Percentiles rank a stretch among this genome's conserved stretches.
phyloP scores from a whole-genome alignment of 2,113 vertebrate species.

The Myxocyprinus asiaticus region DNA sequence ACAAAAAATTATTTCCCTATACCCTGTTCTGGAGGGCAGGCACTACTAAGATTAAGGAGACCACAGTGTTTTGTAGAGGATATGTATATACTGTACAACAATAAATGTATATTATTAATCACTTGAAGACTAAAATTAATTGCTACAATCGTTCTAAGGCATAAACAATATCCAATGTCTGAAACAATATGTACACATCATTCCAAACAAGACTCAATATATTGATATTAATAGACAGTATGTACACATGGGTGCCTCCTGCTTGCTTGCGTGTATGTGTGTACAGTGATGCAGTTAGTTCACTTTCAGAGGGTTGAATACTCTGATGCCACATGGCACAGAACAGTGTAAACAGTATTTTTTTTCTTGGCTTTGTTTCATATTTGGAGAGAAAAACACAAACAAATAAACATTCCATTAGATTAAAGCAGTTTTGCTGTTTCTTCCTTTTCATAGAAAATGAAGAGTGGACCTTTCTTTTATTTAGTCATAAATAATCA shows the following conservation, averaged over 20 bases:
- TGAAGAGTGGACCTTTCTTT: constrained; percentile 94
- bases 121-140: constrained; percentile 98
- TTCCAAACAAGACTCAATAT: constrained; percentile 99
- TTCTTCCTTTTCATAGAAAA: constrained; percentile 99
- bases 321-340: constrained; percentile 88
- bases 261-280: constrained; percentile 76
- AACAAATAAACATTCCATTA: constrained; percentile 92
- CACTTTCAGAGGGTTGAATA: constrained; percentile 86
- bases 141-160: constrained; percentile 99
- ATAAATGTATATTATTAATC: constrained; percentile 85
- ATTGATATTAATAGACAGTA: constrained; percentile 99
- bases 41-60: constrained; percentile 99
- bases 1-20: constrained; percentile 88
- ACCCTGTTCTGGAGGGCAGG: constrained; percentile 99
- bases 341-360: constrained; percentile 96
- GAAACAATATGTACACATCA: constrained; percentile 99
- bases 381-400: constrained; percentile 86
- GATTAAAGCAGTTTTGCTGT: constrained; percentile 98
- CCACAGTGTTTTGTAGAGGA: constrained; percentile 99
- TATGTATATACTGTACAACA: constrained; percentile 97
- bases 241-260: constrained; percentile 87
- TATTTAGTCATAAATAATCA: constrained; percentile 99
- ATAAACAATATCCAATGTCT: constrained; percentile 98
- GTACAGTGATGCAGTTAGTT: constrained; percentile 92
- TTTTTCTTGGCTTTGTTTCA: constrained; percentile 99